Evolutionary conservation across 2,113 vertebrate genomes (phyloP).

Genomic region (Silurus glanis): DNA sequence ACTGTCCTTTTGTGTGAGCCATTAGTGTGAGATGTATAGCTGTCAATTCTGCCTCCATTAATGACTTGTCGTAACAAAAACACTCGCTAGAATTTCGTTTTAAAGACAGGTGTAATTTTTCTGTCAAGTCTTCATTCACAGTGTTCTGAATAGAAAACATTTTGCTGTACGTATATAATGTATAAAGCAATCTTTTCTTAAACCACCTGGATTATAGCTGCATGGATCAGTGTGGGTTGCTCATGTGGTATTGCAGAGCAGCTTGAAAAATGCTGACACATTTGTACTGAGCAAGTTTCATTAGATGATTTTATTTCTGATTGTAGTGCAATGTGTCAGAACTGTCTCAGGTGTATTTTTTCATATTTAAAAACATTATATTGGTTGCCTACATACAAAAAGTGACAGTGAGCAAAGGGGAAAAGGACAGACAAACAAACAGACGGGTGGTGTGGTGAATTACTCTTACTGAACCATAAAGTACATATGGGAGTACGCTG

Average conservation of each 20-base stretch:
- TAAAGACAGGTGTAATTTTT: background rate
- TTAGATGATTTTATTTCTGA: constrained; percentile 31
- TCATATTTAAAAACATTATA: constrained; percentile 28
- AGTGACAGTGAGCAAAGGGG: background rate
- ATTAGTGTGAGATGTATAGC: background rate
- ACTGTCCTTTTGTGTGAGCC: background rate
- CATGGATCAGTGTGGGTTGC: background rate
- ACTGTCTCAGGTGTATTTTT: background rate
- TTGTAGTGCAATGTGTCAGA: constrained; percentile 11
- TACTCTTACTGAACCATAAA: background rate
- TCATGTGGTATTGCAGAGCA: background rate
- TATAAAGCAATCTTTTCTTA: background rate
- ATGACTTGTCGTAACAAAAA: background rate
- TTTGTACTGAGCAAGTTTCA: constrained; percentile 6
- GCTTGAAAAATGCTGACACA: background rate
- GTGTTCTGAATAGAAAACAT: background rate
- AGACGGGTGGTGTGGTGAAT: background rate
- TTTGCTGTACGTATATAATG: background rate
- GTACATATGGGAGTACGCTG: background rate
- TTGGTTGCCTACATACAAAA: background rate
- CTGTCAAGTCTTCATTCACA: background rate
- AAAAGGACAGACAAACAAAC: too few species aligned
- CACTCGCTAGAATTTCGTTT: background rate
- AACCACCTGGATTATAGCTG: background rate
- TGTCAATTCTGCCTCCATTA: background rate